These are phyloP conservation scores for Macrophya alboannulata DNA, from an alignment of 2,888 invertebrate genomes.

Conservation along the genomic window DNA sequence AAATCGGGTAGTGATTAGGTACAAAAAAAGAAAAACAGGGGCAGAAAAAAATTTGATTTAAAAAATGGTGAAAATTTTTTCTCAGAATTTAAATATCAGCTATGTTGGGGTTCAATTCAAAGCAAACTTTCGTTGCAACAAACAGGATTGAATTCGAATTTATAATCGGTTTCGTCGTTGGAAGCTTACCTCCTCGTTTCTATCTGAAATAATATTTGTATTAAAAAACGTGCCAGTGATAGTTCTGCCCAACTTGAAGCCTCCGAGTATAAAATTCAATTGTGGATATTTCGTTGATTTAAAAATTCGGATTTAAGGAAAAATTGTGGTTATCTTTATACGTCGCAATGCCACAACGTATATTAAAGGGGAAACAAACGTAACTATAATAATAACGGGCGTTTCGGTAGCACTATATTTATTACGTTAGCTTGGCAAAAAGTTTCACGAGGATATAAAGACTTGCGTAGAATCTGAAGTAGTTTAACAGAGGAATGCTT, in stretches of 20 bases:
- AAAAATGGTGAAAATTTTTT: constrained; percentile 13
- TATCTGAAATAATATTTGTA: constrained; percentile 23
- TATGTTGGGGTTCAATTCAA: neutral
- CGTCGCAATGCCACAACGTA: neutral
- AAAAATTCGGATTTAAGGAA: neutral
- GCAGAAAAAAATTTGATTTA: neutral
- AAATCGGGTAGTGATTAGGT: neutral
- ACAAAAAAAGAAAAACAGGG: neutral
- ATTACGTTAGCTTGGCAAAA: neutral
- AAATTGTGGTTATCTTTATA: neutral
- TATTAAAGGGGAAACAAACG: neutral
- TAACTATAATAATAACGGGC: neutral
- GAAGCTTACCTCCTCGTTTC: constrained; percentile 27
- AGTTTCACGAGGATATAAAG: constrained; percentile 36
- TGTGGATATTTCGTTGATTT: neutral
- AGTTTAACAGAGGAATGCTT: constrained; percentile 25
- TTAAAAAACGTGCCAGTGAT: constrained; percentile 15
- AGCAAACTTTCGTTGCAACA: constrained; percentile 8
- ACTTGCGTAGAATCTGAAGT: constrained; percentile 28
- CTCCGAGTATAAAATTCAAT: neutral
- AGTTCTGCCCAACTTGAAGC: neutral
- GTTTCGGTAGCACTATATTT: neutral
- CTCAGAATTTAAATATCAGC: neutral
- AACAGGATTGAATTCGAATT: constrained; percentile 30
- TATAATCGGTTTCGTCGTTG: constrained; percentile 13